Conservation (phyloP, 1,140 invertebrate genomes). For the Scaptomyza hsui region DNA sequence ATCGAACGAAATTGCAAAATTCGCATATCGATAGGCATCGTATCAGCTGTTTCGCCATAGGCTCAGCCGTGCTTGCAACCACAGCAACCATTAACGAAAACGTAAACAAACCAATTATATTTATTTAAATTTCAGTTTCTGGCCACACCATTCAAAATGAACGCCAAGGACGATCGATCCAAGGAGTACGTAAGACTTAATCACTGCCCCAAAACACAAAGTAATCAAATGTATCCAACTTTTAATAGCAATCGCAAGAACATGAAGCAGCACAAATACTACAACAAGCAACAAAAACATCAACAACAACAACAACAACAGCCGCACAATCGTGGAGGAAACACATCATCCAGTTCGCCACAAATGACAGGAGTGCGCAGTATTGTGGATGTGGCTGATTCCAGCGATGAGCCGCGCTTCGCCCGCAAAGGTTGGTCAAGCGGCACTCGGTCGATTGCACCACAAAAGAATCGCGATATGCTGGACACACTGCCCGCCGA, state of each 20-base stretch:
- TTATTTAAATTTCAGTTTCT: slow-evolving; percentile 15
- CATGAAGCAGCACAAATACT: slow-evolving; percentile 70
- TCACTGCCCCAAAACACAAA: neutral
- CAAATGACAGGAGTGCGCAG: slow-evolving; percentile 56
- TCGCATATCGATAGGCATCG: neutral
- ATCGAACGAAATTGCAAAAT: neutral
- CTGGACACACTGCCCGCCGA: slow-evolving; percentile 52
- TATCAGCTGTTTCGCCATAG: neutral
- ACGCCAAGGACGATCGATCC: slow-evolving; percentile 79
- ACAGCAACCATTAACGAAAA: slow-evolving; percentile 28
- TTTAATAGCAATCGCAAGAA: slow-evolving; percentile 65
- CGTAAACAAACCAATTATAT: slow-evolving; percentile 47
- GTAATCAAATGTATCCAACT: neutral
- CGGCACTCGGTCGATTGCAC: slow-evolving; percentile 31
- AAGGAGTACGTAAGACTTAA: slow-evolving; percentile 73
- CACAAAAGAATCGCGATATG: slow-evolving; percentile 61
- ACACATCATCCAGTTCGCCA: slow-evolving; percentile 70
- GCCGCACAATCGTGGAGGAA: slow-evolving; percentile 21
- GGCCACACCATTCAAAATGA: slow-evolving; percentile 47
- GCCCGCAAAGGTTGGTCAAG: slow-evolving; percentile 55
- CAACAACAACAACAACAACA: slow-evolving; percentile 26
- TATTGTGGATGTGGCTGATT: slow-evolving; percentile 77
- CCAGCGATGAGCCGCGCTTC: slow-evolving; percentile 76
- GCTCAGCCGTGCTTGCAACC: slow-evolving; percentile 26
- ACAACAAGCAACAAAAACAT: slow-evolving; percentile 53